Evolutionary conservation across 35 echinoderm and acorn worm species (phyloP), one percentile per base, ranked within the genome.

Genomic region (Diadema setosum): DNA sequence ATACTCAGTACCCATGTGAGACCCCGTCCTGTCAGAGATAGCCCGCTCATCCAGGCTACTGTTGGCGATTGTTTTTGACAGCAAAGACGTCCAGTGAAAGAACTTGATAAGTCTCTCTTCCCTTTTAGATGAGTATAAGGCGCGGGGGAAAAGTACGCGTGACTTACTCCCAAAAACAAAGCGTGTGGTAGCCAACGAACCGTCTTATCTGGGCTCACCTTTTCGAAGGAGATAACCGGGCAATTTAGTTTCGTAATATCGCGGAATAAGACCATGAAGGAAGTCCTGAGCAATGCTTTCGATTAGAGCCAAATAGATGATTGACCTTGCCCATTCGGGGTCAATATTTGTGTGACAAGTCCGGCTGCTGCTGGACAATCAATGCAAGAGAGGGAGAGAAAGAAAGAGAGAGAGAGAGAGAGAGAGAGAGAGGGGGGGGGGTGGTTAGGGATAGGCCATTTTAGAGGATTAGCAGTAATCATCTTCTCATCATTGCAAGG

Each of bases 301-400:
- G 63, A 67, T 67, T 67, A 67, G 63, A 26, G 37, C 63, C 63
- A 67, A 67, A 67, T 67, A 67, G 63, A 67, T 67, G 63, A 67
- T 26, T 67, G 63, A 67, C 63, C 63, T 67, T 67, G 63, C 63
- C 12, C 16, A 29, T 67, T 30, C 37, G 63, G 63, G 27, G 63
- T 67, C 63, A 67, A 4, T 67, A 34, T 27, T 67, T 67, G 63
- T 67, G 30, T 67, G 63, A 33, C 26, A 26, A 34, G 63, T 33
- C 63, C 5, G 30, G n/a, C n/a, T n/a, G n/a, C n/a, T 67, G 25
- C 37, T 67, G 37, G 27, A 67, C 63, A 67, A 67, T 55, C 37
- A 29, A 33, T 67, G 37, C n/a, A 18, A 60, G 17, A 24, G 17
- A 4, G 17, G 17, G 49, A 60, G 30, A 60, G 57, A 60, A 59